Percentiles rank a stretch among this genome's conserved stretches.
Conservation (phyloP, 2,797 vertebrate species). For the Spinus pinus region DNA sequence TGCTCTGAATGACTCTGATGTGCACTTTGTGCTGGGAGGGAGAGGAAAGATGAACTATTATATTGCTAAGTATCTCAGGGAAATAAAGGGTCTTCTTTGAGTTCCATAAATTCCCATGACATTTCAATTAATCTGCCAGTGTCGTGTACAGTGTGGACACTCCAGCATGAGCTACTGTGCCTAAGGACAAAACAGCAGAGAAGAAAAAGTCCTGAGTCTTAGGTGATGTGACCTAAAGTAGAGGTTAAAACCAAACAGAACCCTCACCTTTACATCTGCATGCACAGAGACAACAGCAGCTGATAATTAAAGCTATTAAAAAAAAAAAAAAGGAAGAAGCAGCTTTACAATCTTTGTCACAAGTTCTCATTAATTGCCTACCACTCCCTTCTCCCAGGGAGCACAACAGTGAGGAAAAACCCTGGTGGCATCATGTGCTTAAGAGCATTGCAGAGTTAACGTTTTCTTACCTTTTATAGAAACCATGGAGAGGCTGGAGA, state of each 20-base stretch:
- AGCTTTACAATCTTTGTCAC: conserved; percentile 39
- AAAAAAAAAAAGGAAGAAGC: neutral
- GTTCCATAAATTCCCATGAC: neutral
- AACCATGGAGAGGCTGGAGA: conserved; percentile 89
- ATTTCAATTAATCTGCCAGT: conserved; percentile 13
- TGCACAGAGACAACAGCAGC: neutral
- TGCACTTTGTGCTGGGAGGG: neutral
- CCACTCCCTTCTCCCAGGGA: conserved; percentile 23
- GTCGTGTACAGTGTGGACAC: neutral
- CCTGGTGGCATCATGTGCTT: neutral
- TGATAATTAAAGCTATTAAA: neutral
- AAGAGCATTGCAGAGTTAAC: conserved; percentile 2
- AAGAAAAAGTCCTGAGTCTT: neutral
- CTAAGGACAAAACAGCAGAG: neutral
- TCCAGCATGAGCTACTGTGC: neutral
- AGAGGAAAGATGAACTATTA: conserved; percentile 8
- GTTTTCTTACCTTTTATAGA: conserved; percentile 90
- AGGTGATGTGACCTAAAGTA: neutral
- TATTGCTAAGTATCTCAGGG: neutral
- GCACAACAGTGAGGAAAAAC: neutral
- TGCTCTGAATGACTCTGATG: neutral
- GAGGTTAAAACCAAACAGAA: neutral
- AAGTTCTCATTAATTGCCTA: conserved; percentile 31
- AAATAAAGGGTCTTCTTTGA: neutral
- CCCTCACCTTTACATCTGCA: neutral